Evolutionary conservation across 2,797 vertebrate species (phyloP).

Genomic region (Falco concolor): DNA sequence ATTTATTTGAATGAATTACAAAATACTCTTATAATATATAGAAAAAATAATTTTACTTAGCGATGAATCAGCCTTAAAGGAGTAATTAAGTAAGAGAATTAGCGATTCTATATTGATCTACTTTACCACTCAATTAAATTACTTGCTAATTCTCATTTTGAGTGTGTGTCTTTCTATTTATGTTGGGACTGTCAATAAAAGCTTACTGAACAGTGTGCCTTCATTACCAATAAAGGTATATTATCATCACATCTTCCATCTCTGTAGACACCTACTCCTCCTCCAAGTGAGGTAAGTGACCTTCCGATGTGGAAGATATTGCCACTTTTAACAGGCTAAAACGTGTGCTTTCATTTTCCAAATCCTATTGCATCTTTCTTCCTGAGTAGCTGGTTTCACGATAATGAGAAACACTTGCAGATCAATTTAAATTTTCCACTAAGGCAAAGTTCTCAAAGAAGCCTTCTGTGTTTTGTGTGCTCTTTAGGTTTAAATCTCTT

Average conservation of each 20-base stretch:
- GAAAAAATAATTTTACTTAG: constrained; percentile 37
- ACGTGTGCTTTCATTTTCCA: not conserved
- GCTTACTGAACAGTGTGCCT: not conserved
- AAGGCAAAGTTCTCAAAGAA: not conserved
- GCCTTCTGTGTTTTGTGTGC: not conserved
- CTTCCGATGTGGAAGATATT: not conserved
- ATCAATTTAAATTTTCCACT: not conserved
- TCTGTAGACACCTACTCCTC: not conserved
- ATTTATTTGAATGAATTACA: not conserved
- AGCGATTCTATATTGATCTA: constrained; percentile 14
- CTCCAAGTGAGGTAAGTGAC: not conserved
- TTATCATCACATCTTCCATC: not conserved
- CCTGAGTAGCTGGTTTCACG: not conserved
- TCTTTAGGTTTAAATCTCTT: not conserved
- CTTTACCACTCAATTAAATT: constrained; percentile 11
- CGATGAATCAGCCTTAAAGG: not conserved
- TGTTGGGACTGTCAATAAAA: not conserved
- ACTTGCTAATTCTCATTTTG: constrained; percentile 21
- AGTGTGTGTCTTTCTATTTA: not conserved
- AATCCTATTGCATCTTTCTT: not conserved
- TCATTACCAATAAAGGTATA: not conserved
- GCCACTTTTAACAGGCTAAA: not conserved
- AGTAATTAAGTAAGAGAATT: constrained; percentile 38
- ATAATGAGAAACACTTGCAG: not conserved
- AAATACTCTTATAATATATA: not conserved